Evolutionary conservation across 2,888 invertebrate species (phyloP), one percentile per base, ranked within the genome.

Genomic region (Parnassius mnemosyne): DNA sequence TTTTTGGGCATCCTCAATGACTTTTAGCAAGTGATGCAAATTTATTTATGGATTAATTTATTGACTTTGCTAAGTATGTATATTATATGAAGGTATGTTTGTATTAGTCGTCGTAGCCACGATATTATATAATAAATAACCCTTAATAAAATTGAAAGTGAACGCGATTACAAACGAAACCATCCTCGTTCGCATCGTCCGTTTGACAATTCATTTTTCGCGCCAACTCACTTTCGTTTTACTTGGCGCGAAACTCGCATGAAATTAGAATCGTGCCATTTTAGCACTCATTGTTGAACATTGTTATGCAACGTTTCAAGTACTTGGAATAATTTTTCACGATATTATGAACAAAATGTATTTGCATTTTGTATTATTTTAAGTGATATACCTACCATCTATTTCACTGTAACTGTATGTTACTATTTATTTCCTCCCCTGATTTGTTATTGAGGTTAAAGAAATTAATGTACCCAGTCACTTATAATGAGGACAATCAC

Each of bases 211-310:
- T 60, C 55, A 56, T 64, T 62, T 64, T 67, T 64, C 56, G 64
- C 65, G 66, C 66, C 62, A 61, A 62, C 57, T 65, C 65, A 66
- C 67, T 67, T 67, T 67, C 67, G 60, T 66, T 65, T 65, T 53
- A 65, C 62, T 63, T 63, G 60, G 68, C 63, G 66, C 64, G 59
- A 66, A 65, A 66, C 64, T 55, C 51, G 62, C 59, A 56, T 59
- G 63, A 53, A 63, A 63, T 63, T 60, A 56, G 42, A 56, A 56
- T n/a, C 56, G 52, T 53, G 43, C 52, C 55, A 57, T 60, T 60
- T 63, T 60, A 60, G 54, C 56, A 56, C 34, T 56, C 53, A 60
- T 53, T 63, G 49, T 60, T 59, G 56, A 47, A 56, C 11, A 46
- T 47, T 42, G 44, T 53, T 12, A n/a, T 3, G 12, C 1, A 34